Evolutionary conservation across 2,113 vertebrate species (phyloP), one percentile per base, ranked within the genome.

Genomic region (Paradisaea rubra): DNA sequence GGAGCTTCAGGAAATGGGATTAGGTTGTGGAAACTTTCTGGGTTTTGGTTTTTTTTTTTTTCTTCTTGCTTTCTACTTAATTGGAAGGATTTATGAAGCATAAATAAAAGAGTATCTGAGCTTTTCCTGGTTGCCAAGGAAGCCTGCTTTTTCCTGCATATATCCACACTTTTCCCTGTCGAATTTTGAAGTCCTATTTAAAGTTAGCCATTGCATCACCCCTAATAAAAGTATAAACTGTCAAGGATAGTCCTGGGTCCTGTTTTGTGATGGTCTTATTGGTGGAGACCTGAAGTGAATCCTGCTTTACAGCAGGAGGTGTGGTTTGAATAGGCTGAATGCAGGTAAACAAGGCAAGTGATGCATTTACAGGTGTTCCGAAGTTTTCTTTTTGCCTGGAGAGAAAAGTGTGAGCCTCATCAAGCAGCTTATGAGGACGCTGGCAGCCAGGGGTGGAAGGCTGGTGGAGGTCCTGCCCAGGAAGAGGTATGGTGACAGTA

Each of bases 1-100:
- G 30, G 74, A 94, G 54, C 49, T 88, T 89, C 90, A 89, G 95
- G 90, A 96, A 96, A 57, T 77, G 63, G 74, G 65, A 71, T 15
- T 95, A 69, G 47, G 37, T 54, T 82, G 63, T 88, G 81, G 82
- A 96, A 96, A 80, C 5, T 87, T 94, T 66, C 23, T 64, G 54
- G 5, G 4, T 33, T 47, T 30, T 42, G 24, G 4, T 25, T 16
- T 2, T 28, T 6, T 2, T 24, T 39, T 16, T 22, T 25, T 12
- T 5, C 2, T 25, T 10, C 11, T 59, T 81, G 6, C 41, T 64
- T 86, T 80, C 41, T 70, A 31, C 56, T 92, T 92, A 61, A 79
- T 88, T 1, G 2, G 27, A 78, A 63, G 86, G 60, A 59, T 92
- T 94, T 92, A 52, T 30, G 39, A 81, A 92, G 80, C 66, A 57